These are phyloP conservation scores for Aplysia californica DNA, from an alignment of 1,140 invertebrate species.

Conservation along the genomic window DNA sequence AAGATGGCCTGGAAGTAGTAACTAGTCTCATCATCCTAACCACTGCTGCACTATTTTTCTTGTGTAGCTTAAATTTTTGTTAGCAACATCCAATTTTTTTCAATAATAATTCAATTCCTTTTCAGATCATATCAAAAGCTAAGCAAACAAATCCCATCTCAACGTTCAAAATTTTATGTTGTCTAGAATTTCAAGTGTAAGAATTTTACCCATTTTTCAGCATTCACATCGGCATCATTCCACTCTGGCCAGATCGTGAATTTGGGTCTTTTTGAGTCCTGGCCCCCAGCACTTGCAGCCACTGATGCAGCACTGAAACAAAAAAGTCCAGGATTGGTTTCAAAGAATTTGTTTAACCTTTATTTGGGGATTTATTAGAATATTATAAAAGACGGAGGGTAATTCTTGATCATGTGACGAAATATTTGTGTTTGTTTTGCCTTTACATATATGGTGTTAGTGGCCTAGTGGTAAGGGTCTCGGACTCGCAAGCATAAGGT, in stretches of 20 bases:
- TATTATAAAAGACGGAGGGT: neutral
- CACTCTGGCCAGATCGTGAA: constrained; percentile 66
- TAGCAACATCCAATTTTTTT: no score
- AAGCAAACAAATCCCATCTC: no score
- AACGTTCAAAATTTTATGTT: no score
- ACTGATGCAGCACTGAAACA: constrained; percentile 59
- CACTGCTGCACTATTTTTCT: no score
- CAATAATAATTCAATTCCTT: no score
- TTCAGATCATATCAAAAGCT: no score
- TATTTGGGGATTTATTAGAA: neutral
- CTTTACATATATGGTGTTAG: neutral
- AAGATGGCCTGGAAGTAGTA: no score
- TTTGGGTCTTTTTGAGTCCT: constrained; percentile 54
- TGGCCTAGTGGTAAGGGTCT: no score
- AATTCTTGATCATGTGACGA: neutral
- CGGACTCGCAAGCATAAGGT: no score
- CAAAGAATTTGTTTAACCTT: neutral
- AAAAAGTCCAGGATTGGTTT: constrained; percentile 26
- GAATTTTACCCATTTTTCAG: constrained; percentile 69
- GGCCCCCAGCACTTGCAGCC: constrained; percentile 55
- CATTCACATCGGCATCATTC: constrained; percentile 66
- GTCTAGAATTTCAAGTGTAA: no score
- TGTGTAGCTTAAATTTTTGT: no score
- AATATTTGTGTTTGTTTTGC: neutral
- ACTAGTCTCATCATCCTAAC: no score